Evolutionary conservation across 2,797 vertebrate genomes (phyloP).

Genomic region (Netta rufina): DNA sequence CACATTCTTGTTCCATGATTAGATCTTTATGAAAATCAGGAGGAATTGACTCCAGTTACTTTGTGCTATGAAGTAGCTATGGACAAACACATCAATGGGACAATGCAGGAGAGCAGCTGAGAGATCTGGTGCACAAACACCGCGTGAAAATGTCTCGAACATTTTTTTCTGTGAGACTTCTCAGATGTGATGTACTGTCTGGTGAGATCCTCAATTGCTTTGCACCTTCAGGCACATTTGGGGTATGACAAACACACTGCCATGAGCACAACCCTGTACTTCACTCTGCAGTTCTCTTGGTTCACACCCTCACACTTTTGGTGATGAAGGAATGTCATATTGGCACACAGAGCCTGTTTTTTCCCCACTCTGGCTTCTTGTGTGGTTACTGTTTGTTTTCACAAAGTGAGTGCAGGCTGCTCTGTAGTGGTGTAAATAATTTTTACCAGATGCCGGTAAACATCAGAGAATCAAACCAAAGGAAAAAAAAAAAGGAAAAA

Average conservation of each 20-base stretch:
- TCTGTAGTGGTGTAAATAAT: constrained; percentile 1
- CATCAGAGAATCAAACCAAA: not conserved
- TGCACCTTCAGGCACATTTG: not conserved
- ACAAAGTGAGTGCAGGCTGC: not conserved
- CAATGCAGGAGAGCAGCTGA: not conserved
- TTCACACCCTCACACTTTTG: not conserved
- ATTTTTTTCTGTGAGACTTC: not conserved
- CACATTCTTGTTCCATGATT: constrained; percentile 2
- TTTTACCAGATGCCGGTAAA: not conserved
- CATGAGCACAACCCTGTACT: not conserved
- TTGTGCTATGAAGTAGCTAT: not conserved
- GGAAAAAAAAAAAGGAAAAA: not conserved
- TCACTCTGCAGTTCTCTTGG: not conserved
- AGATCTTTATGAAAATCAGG: not conserved
- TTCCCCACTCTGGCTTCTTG: not conserved
- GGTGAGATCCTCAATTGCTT: not conserved
- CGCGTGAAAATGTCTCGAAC: not conserved
- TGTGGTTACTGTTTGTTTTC: constrained; percentile 31
- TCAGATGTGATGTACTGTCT: not conserved
- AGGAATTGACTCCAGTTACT: not conserved
- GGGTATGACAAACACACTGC: not conserved
- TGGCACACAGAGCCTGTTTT: not conserved
- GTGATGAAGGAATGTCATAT: not conserved
- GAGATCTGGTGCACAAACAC: not conserved
- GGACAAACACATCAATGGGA: not conserved